phyloP scores from a whole-genome alignment of 2,113 vertebrate species.

The Hemichromis elongatus region DNA sequence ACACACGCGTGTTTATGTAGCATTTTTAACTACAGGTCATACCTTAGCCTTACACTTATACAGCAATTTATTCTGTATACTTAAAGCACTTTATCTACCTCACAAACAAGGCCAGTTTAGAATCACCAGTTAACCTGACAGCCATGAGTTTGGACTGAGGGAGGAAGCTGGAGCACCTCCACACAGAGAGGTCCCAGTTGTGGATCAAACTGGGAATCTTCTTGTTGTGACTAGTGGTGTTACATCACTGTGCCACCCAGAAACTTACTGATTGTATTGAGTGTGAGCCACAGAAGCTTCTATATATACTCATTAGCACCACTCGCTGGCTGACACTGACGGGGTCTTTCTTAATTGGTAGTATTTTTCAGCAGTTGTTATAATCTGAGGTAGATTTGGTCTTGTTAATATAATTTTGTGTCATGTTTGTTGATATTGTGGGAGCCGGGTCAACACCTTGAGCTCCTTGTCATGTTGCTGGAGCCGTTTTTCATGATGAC shows the following conservation, averaged over 20 bases:
- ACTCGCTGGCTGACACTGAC: not conserved
- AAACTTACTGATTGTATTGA: not conserved
- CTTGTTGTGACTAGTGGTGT: not conserved
- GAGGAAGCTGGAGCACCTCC: not conserved
- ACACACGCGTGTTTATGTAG: not conserved
- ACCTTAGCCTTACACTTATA: not conserved
- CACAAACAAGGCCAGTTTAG: not conserved
- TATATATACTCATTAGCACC: not conserved
- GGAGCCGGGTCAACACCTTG: not conserved
- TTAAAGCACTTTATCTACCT: not conserved
- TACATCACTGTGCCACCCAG: not conserved
- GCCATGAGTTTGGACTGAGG: not conserved
- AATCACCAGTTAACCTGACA: not conserved
- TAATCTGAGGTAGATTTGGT: not conserved
- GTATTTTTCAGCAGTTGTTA: not conserved
- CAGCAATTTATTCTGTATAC: not conserved
- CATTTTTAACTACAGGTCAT: not conserved
- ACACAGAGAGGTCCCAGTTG: not conserved
- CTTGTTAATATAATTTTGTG: not conserved
- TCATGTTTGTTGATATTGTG: not conserved
- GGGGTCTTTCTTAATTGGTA: not conserved
- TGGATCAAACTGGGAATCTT: not conserved
- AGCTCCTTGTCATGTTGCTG: not conserved
- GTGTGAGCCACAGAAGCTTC: not conserved
- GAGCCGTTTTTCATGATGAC: not conserved